phyloP scores from a whole-genome alignment of 1,140 invertebrate genomes.

The Heliothis subflexa region DNA sequence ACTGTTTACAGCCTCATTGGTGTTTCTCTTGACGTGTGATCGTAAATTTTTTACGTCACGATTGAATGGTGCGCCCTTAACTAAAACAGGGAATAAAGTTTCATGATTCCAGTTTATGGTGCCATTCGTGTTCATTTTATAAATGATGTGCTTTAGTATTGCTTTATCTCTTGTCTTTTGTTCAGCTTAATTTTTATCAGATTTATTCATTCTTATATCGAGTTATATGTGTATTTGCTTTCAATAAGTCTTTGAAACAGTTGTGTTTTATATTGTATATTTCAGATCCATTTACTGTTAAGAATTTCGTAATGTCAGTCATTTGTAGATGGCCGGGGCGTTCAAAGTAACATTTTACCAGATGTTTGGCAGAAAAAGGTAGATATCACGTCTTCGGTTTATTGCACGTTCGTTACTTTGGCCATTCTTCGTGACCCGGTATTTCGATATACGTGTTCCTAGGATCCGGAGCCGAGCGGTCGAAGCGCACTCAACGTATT shows the following conservation, averaged over 20 bases:
- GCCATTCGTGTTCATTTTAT: slow-evolving; percentile 83
- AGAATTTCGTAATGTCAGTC: slow-evolving; percentile 34
- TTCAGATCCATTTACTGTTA: slow-evolving; percentile 13
- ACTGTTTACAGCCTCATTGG: slow-evolving; percentile 83
- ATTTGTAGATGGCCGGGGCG: slow-evolving; percentile 30
- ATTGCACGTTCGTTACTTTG: slow-evolving; percentile 75
- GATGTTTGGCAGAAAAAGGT: slow-evolving; percentile 58
- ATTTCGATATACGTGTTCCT: slow-evolving; percentile 73
- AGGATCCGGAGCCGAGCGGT: slow-evolving; percentile 55
- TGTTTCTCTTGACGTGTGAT: slow-evolving; percentile 83
- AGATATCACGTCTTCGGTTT: slow-evolving; percentile 79
- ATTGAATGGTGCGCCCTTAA: slow-evolving; percentile 82
- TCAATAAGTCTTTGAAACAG: slow-evolving; percentile 2
- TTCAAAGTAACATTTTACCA: slow-evolving; percentile 49
- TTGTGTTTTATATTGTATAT: slow-evolving; percentile 31
- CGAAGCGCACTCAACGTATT: slow-evolving; percentile 7
- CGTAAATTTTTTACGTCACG: slow-evolving; percentile 84
- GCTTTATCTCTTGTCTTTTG: slow-evolving; percentile 52
- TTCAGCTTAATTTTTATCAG: slow-evolving; percentile 24
- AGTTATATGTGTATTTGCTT: not conserved
- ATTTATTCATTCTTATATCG: not conserved
- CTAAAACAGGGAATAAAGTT: slow-evolving; percentile 83
- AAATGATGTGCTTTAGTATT: slow-evolving; percentile 74
- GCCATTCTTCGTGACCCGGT: slow-evolving; percentile 66
- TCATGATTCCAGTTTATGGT: slow-evolving; percentile 81